phyloP scores from a whole-genome alignment of 2,888 invertebrate species.

The Didymodactylos carnosus region DNA sequence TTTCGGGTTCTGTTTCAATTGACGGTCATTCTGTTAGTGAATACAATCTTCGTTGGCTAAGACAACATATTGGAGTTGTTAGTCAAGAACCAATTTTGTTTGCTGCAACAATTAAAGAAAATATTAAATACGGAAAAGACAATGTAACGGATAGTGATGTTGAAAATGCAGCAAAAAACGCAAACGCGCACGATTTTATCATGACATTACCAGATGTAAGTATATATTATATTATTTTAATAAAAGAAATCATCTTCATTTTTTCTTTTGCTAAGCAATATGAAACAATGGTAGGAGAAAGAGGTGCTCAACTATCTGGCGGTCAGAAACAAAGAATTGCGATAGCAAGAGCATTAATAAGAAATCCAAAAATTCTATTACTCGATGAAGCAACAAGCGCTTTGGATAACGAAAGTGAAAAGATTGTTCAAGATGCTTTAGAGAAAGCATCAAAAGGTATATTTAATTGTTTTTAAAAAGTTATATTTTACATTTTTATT shows the following conservation, averaged over 20 bases:
- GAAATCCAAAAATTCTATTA: slow-evolving; percentile 1
- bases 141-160: slow-evolving; percentile 1
- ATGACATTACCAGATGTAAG: neutral
- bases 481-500: neutral
- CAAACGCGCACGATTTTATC: slow-evolving; percentile 13
- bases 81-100: slow-evolving; percentile 14
- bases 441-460: slow-evolving; percentile 35
- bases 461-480: neutral
- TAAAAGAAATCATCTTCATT: too few relatives aligned
- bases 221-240: too few relatives aligned
- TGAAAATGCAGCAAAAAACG: slow-evolving; percentile 4
- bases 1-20: slow-evolving; percentile 7
- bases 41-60: slow-evolving; percentile 5
- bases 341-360: slow-evolving; percentile 49
- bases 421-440: slow-evolving; percentile 52
- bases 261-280: slow-evolving; percentile 2
- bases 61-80: slow-evolving; percentile 10
- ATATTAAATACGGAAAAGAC: slow-evolving; percentile 13
- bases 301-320: slow-evolving; percentile 1
- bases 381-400: slow-evolving; percentile 37
- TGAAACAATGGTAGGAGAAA: neutral
- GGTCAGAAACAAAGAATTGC: slow-evolving; percentile 12
- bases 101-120: slow-evolving; percentile 4
- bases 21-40: neutral
- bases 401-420: slow-evolving; percentile 54